Evolutionary conservation across 2,113 vertebrate genomes (phyloP).

Genomic region (Bothrops jararaca): DNA sequence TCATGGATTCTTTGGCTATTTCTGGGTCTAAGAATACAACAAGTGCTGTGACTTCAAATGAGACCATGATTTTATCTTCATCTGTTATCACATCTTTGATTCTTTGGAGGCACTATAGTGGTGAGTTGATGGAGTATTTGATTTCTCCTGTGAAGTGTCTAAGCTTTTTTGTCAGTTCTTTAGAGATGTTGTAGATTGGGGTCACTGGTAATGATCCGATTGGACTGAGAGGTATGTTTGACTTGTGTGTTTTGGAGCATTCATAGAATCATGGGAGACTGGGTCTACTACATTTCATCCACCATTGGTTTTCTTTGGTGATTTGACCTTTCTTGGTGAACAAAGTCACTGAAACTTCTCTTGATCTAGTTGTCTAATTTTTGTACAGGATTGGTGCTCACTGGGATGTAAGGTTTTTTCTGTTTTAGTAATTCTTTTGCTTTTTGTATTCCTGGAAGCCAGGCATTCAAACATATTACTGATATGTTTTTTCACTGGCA

Average conservation of each 20-base stretch:
- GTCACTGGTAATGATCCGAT: neutral
- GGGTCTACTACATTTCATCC: neutral
- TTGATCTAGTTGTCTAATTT: neutral
- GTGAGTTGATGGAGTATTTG: neutral
- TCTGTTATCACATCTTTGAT: neutral
- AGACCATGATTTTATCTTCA: neutral
- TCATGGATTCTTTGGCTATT: neutral
- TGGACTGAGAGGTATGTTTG: neutral
- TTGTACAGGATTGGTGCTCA: neutral
- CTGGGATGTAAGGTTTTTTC: neutral
- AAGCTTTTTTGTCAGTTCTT: neutral
- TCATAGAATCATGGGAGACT: neutral
- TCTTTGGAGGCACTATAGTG: neutral
- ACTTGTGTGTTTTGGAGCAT: neutral
- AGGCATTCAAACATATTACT: neutral
- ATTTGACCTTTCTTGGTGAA: too few relatives aligned
- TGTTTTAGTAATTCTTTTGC: neutral
- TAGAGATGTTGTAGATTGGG: neutral
- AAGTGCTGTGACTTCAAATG: neutral
- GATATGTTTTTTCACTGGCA: neutral
- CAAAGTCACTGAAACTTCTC: neutral
- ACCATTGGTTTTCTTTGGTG: neutral
- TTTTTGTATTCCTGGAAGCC: neutral
- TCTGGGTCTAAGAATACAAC: neutral
- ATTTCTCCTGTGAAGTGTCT: neutral